Evolutionary conservation across 2,797 vertebrate genomes (phyloP), one percentile per base, ranked within the genome.

Genomic region (Enteromius paludinosus): DNA sequence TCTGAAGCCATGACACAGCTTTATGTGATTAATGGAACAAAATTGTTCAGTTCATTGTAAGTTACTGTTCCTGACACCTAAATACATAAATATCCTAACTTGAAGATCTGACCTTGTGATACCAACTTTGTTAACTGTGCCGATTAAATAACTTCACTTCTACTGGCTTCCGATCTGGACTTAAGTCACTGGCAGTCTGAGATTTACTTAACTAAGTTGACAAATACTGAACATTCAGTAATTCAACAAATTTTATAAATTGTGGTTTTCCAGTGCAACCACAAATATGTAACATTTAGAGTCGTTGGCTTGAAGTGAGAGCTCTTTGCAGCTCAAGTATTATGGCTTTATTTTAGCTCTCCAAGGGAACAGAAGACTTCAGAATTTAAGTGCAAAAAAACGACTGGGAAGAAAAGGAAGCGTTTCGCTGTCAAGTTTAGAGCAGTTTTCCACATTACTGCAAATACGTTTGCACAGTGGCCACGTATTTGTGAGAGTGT

Each of bases 191-290:
- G 41, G 25, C 54, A 47, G 68, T 52, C 30, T 70, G 25, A 25
- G 62, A 73, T 82, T 82, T 85, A 73, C 45, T 66, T 81, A 61
- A 83, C 59, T 87, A 75, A 87, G 68, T 43, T 38, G 47, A 82
- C 62, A 78, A 83, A 81, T 76, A 81, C 71, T 83, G 38, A 59
- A 86, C 43, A 76, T 84, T 78, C 45, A 75, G 35, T 68, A 68
- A 71, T 79, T 84, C 38, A 78, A 94, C 93, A 93, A 94, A 93
- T 93, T 92, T 92, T 93, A 91, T 92, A 90, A 92, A 91, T 94
- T 93, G 94, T 92, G 94, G 93, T 93, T 94, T 94, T 93, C 90
- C 91, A 92, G 93, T 91, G 91, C 92, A 91, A 93, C 93, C 94
- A 92, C 94, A 94, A 93, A 72, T 93, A 93, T 93, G 90, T 89